Percentiles rank a stretch among this genome's conserved stretches.
These are phyloP conservation scores for Diploptera punctata DNA, from an alignment of 2,888 invertebrate species.

Conservation along the genomic window DNA sequence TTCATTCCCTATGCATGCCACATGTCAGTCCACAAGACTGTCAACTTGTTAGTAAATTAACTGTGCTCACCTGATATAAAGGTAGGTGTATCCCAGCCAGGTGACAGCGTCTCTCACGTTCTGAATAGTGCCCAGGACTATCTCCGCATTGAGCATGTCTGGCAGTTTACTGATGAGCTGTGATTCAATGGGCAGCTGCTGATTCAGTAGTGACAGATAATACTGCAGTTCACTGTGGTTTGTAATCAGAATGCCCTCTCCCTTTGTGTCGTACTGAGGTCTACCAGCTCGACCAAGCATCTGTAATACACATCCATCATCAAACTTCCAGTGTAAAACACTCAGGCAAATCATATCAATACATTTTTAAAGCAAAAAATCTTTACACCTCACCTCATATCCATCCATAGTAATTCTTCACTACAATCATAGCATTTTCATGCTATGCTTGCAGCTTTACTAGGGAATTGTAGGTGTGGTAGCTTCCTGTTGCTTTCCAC, in stretches of 20 bases:
- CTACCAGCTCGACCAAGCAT: conserved; percentile 98
- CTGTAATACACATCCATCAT: conserved; percentile 48
- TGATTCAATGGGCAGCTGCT: conserved; percentile 97
- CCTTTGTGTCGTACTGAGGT: conserved; percentile 98
- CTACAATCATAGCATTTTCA: too few relatives aligned
- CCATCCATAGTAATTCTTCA: too few relatives aligned
- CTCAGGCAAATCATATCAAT: too few relatives aligned
- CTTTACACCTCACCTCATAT: too few relatives aligned
- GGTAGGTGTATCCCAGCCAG: conserved; percentile 96
- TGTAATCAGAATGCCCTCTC: conserved; percentile 95
- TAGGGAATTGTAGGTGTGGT: too few relatives aligned
- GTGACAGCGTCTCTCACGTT: conserved; percentile 89
- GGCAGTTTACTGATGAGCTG: conserved; percentile 92
- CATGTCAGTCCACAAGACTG: too few relatives aligned
- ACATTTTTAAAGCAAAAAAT: too few relatives aligned
- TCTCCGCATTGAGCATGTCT: conserved; percentile 97
- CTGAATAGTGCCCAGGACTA: conserved; percentile 94
- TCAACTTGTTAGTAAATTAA: too few relatives aligned
- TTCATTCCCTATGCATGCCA: too few relatives aligned
- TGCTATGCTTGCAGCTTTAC: too few relatives aligned
- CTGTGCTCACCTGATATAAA: conserved; percentile 71
- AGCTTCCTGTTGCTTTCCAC: too few relatives aligned
- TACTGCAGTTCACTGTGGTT: conserved; percentile 99
- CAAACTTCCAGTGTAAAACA: too few relatives aligned
- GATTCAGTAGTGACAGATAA: conserved; percentile 96